Evolutionary conservation across 2,797 vertebrate genomes (phyloP).

Genomic region (Heteromormyrus szaboi): DNA sequence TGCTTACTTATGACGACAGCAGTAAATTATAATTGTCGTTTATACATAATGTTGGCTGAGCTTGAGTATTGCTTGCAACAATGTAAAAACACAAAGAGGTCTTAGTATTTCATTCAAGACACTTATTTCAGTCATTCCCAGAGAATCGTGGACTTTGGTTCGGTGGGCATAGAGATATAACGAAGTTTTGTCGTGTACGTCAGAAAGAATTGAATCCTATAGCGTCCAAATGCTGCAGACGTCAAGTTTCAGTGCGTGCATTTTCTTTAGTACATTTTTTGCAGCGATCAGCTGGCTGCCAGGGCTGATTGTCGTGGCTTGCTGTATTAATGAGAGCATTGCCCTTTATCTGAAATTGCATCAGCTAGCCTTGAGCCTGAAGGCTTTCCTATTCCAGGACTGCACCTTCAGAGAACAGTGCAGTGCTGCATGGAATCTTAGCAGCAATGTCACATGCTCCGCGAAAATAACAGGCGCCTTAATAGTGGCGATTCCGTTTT

Average conservation of each 20-base stretch:
- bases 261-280: neutral
- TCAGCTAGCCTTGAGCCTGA: neutral
- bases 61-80: neutral
- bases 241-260: neutral
- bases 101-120: neutral
- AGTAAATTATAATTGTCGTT: neutral
- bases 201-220: neutral
- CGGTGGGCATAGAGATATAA: neutral
- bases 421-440: slow-evolving; percentile 12
- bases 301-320: neutral
- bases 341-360: neutral
- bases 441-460: slow-evolving; percentile 23
- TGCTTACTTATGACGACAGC: neutral
- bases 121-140: neutral
- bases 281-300: neutral
- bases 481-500: slow-evolving; percentile 5
- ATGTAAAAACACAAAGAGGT: neutral
- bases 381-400: neutral
- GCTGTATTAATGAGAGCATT: neutral
- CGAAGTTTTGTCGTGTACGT: neutral
- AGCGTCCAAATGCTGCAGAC: neutral
- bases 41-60: neutral
- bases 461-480: neutral
- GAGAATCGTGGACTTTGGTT: neutral
- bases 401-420: neutral